Percentiles rank a stretch among this genome's conserved stretches.
These are phyloP conservation scores for Drosophila subsilvestris DNA, from an alignment of 2,888 invertebrate species.

Conservation along the genomic window DNA sequence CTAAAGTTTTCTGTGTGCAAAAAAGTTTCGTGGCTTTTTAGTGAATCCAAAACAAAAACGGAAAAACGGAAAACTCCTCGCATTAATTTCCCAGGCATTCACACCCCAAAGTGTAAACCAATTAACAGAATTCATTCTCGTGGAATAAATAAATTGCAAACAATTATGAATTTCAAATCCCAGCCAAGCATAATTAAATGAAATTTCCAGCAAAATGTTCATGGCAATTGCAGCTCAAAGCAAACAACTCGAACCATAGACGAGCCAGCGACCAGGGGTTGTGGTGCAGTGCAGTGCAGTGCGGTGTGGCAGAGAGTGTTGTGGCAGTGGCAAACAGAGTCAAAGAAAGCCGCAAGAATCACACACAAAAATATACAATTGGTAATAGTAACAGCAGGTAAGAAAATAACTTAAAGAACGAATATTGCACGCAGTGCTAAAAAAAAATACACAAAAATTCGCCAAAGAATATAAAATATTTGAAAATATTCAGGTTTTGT, in stretches of 20 bases:
- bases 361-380: constrained; percentile 24
- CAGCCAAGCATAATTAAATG: constrained; percentile 36
- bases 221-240: constrained; percentile 35
- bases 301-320: constrained; percentile 13
- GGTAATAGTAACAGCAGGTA: constrained; percentile 48
- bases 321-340: constrained; percentile 26
- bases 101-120: constrained; percentile 34
- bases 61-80: constrained; percentile 28
- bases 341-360: constrained; percentile 37
- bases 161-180: constrained; percentile 44
- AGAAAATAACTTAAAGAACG: constrained; percentile 19
- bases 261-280: constrained; percentile 5
- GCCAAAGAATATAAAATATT: no score
- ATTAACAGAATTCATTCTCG: constrained; percentile 44
- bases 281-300: not conserved
- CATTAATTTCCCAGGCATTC: constrained; percentile 16
- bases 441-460: no score
- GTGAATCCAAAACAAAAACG: constrained; percentile 12
- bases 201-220: constrained; percentile 41
- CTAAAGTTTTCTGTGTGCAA: constrained; percentile 28
- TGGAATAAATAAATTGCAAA: constrained; percentile 54
- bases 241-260: constrained; percentile 22
- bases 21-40: constrained; percentile 18
- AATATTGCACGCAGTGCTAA: not conserved
- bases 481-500: no score